Evolutionary conservation across 2,888 invertebrate species (phyloP), one percentile per base, ranked within the genome.

Genomic region (Platynereis dumerilii): DNA sequence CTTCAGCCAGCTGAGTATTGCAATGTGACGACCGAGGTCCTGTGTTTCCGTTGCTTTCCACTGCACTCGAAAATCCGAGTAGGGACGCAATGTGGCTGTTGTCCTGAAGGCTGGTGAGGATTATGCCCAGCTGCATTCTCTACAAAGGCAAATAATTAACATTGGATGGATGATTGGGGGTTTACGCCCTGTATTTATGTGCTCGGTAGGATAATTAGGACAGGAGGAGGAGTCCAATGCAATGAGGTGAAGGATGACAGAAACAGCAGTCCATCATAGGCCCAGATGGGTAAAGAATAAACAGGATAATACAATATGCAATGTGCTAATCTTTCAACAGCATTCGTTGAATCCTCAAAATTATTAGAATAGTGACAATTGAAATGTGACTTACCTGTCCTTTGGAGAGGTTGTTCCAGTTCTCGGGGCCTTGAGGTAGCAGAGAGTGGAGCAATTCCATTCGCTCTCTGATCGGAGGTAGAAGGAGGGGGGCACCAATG

Each of bases 31-130:
- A 17, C 27, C 57, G 48, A 24, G 24, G 39, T n/a, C 56, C 10
- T 26, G 74, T 70, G 70, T 60, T 44, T 56, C 66, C 24, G 53
- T 12, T 17, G 55, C 45, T 60, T 69, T 70, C 68, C 48, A 76
- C 73, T 5, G 64, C 54, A 12, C 28, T 57, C 56, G 84, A 82
- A 71, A 87, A 86, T 2, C 88, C 88, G 5, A 89, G 81, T 48
- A 89, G 80, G 0, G 87, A 84, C 0, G 88, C 87, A 15, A 89
- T 86, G 73, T 88, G 88, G 34, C 84, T 84, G 70, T 88, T 87
- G 77, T 89, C 88, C 75, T 88, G 88, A 52, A 89, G 83, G 76
- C 88, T 89, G 34, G 86, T 87, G 66, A 89, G 81, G 60, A 89
- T 87, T 57, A 89, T 88, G 60, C 85, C 86, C 67, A 89, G 80